These are phyloP conservation scores for Actinernus sp. DNA, from an alignment of 92 coral and sea anemone genomes.

Conservation along the genomic window DNA sequence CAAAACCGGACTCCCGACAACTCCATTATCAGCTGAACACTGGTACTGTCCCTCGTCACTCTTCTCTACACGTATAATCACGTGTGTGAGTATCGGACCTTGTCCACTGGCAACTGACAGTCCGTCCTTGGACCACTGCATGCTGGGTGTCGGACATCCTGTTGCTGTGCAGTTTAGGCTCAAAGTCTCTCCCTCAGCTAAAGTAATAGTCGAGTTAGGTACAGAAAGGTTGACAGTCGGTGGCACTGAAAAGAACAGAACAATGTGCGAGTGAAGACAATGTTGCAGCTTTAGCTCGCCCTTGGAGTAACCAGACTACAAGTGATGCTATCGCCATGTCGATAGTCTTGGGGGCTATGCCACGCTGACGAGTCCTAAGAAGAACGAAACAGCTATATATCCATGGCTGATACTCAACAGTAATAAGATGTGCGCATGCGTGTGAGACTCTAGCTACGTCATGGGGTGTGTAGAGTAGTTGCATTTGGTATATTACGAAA, in stretches of 20 bases:
- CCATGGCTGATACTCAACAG: no score
- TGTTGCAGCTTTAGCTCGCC: no score
- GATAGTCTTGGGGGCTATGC: no score
- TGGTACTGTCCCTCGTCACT: slow-evolving; percentile 28
- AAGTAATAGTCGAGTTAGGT: not conserved
- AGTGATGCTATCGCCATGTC: no score
- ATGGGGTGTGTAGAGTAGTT: no score
- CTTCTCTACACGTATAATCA: slow-evolving; percentile 12
- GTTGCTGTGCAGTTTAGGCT: slow-evolving; percentile 37
- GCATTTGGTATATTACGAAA: no score
- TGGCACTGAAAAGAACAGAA: slow-evolving; percentile 2
- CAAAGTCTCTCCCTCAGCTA: not conserved
- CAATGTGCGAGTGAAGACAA: no score
- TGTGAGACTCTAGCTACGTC: no score
- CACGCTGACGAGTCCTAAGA: no score
- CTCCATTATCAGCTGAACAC: slow-evolving; percentile 49
- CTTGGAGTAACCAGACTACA: no score
- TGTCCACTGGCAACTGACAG: not conserved
- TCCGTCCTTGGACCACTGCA: slow-evolving; percentile 35
- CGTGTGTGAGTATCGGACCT: not conserved
- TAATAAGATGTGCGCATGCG: no score
- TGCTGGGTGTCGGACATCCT: slow-evolving; percentile 48
- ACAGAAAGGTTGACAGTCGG: not conserved
- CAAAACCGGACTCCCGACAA: slow-evolving; percentile 37
- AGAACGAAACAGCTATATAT: no score